Evolutionary conservation across 2,888 invertebrate species (phyloP), one percentile per base, ranked within the genome.

Genomic region (Ashinkailepas kermadecensis): DNA sequence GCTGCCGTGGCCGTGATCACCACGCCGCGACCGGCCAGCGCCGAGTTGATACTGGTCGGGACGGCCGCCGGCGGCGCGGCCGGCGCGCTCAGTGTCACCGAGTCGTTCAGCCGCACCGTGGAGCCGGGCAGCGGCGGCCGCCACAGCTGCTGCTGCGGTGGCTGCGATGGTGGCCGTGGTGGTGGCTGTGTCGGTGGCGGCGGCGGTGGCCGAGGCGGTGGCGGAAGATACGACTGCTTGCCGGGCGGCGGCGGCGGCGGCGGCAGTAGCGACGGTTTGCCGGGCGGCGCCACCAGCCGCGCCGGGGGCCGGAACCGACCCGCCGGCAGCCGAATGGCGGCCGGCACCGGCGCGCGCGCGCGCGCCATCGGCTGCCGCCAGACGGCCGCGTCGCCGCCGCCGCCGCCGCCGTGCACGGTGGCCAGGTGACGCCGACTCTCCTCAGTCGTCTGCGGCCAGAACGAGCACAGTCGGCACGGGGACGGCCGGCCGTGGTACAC

Each of bases 261-360:
- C 94, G 93, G 83, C 94, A 89, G 10, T 92, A 92, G 6, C 93
- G 93, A 83, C 94, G 87, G 82, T 93, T 92, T 86, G 92, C 92
- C 0, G 93, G 93, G 85, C 94, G 93, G 0, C 92, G 92, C 85
- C 91, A 92, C 0, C 93, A 92, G 86, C 93, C 92, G 67, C 91
- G 91, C 15, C 83, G 83, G n/a, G 81, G 67, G 11, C 82, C 59
- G 70, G 83, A 83, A 21, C 83, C 80, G 21, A 82, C 80, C 13
- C 65, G 74, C 56, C 58, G 39, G n/a, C 80, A 65, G 15, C 83
- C 81, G 62, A 82, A 81, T 11, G 80, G 78, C 8, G 80, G 80
- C 93, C 89, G 3, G 90, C 89, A 81, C 70, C 62, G 85, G 8
- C 85, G 81, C 82, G 85, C 86, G 59, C 79, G 39, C 85, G 82